Percentiles rank a stretch among this genome's conserved stretches.
Evolutionary conservation across 1,140 invertebrate species (phyloP).

Genomic region (Maniola jurtina): DNA sequence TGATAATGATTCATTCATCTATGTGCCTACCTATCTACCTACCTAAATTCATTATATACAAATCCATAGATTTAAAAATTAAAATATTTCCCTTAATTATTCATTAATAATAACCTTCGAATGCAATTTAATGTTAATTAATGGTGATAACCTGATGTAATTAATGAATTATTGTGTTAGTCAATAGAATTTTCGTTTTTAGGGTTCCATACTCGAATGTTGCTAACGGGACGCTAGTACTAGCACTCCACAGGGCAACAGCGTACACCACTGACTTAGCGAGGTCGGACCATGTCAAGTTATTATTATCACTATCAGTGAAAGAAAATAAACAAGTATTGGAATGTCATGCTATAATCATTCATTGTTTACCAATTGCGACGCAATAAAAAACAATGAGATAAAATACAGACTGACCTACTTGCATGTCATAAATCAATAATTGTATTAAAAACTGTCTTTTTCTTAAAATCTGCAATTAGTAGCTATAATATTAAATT

Average conservation of each 20-base stretch:
- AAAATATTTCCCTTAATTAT: not conserved
- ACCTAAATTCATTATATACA: too few relatives aligned
- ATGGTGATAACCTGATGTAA: not conserved
- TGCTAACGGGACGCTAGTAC: too few relatives aligned
- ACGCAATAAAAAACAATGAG: conserved; percentile 1
- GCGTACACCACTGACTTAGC: not conserved
- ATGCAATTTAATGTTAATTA: not conserved
- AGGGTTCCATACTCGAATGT: too few relatives aligned
- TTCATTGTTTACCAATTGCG: conserved; percentile 6
- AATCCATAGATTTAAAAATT: too few relatives aligned
- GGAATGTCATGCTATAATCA: conserved; percentile 7
- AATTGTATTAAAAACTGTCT: too few relatives aligned
- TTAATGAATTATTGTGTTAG: not conserved
- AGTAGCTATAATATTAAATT: too few relatives aligned
- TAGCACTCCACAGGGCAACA: not conserved
- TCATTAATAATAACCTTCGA: not conserved
- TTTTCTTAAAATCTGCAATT: too few relatives aligned
- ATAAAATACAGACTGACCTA: not conserved
- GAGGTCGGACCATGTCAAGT: not conserved
- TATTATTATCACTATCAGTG: conserved; percentile 13
- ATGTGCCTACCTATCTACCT: too few relatives aligned
- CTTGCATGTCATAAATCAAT: not conserved
- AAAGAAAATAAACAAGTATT: conserved; percentile 24
- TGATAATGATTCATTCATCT: too few relatives aligned
- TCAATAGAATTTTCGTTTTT: too few relatives aligned